Base-by-base conservation (phyloP, 2,113 vertebrate species). In the Nansenia antarctica region DNA sequence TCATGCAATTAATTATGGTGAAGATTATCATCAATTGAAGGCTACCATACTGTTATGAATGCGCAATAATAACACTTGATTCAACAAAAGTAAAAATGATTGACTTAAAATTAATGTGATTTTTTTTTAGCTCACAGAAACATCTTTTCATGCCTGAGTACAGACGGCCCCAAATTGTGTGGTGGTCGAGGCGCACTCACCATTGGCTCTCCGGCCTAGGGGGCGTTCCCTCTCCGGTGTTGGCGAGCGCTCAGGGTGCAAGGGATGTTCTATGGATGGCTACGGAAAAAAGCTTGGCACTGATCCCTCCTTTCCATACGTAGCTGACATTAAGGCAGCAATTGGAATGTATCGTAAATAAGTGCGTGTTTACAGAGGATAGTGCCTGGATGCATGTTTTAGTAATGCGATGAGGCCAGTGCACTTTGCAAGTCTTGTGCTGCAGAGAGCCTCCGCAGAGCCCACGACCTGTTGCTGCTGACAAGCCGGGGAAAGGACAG, bases 381-480 rank as follows among this genome's bases (percentile, higher is more conserved):
- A 52, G 71, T 64, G n/a, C n/a, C n/a, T n/a, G 85, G 75, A 76
- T 77, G 84, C 77, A 73, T 39, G 77, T 81, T 76, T 75, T 73
- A 74, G 73, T 72, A 75, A 81, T 81, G 91, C 83, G 68, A 92
- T 92, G 92, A 91, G 77, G 89, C 83, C 83, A 79, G 73, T 77
- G 86, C 90, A 87, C 85, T 85, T 85, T 82, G 88, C 80, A 70
- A 81, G 85, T 85, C 57, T 86, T 73, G 86, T 78, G 84, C 84
- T 86, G 83, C 89, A 85, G 67, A 89, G 81, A 89, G 77, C 72
- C 82, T 84, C 86, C 86, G 80, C 87, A 73, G 84, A 88, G 76
- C 88, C 85, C 79, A 81, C 84, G 86, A 90, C 86, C 87, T 88
- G 88, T 74, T 71, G 73, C 90, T 92, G 91, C 90, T 92, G 91